Conservation (phyloP, 2,797 vertebrate species). For the Semaprochilodus insignis region DNA sequence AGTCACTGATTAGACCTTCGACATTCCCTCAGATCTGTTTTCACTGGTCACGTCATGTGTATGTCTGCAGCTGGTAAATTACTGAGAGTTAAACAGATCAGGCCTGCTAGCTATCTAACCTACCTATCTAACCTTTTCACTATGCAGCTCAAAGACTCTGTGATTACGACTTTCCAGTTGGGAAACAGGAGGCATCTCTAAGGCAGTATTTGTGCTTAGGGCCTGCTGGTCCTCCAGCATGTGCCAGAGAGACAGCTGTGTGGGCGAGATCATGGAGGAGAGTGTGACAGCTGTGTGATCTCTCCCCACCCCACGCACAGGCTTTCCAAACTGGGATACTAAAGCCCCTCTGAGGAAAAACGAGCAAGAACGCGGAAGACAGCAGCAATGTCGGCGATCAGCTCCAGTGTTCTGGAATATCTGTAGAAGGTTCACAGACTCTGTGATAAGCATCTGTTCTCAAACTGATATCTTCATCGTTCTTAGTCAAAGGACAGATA, state of each 20-base stretch:
- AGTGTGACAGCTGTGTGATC: neutral
- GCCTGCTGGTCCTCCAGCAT: neutral
- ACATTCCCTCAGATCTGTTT: neutral
- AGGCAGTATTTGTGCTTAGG: neutral
- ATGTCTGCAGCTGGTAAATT: neutral
- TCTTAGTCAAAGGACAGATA: neutral
- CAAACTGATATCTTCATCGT: neutral
- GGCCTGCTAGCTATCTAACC: neutral
- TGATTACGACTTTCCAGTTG: neutral
- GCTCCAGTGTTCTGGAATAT: too few relatives aligned
- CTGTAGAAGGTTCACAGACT: neutral
- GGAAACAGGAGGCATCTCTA: neutral
- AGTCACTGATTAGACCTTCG: too few relatives aligned
- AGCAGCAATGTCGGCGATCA: neutral
- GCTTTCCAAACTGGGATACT: slow-evolving; percentile 13
- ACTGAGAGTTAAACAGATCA: neutral
- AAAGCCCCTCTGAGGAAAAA: neutral
- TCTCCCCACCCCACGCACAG: neutral
- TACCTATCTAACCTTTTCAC: neutral
- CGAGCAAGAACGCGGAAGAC: neutral
- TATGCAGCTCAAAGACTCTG: neutral
- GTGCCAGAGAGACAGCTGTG: slow-evolving; percentile 21
- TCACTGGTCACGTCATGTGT: too few relatives aligned
- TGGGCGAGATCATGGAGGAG: slow-evolving; percentile 1
- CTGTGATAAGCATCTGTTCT: neutral